Evolutionary conservation across 2,888 invertebrate genomes (phyloP), one percentile per base, ranked within the genome.

Genomic region (Sycophila texana): DNA sequence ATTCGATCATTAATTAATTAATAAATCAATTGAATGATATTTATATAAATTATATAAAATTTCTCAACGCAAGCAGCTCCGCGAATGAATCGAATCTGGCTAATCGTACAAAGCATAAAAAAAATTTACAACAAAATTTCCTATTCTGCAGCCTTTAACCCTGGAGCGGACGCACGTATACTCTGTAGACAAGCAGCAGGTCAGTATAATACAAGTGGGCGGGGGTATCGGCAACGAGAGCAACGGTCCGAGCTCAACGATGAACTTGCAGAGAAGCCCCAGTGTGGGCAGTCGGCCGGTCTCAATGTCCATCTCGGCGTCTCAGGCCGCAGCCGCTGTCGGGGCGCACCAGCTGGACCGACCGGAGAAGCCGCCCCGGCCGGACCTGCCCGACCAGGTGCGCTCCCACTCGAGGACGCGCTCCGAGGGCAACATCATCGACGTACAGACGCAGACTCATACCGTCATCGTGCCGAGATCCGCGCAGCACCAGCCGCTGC

Each of bases 161-260:
- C 90, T 95, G 83, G 95, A 95, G 88, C 93, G 94, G 85, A 93
- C 94, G 66, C 95, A 95, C 89, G 91, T 95, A 74, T 95, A 95
- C 91, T 93, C 93, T 51, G 94, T 95, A 67, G 94, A 95, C 88
- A 95, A 94, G 89, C 95, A 95, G 81, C 95, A 95, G 87, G 94
- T 95, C 80, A 94, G 95, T 74, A 92, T 94, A 85, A 93, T 94
- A 77, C 93, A 93, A 87, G 93, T 94, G 81, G 92, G 92, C 78
- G 90, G 89, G 82, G 88, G 86, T 84, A 30, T 49, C 72, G 66
- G 49, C 63, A 39, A 10, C 57, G 79, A 77, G 85, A 88, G 85
- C 86, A 88, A 87, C 86, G 88, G 89, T 84, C 39, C 65, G 39
- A 74, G 73, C 30, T 73, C 78, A 78, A 84, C 86, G 85, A 87